Evolutionary conservation across 92 coral and sea anemone species (phyloP).

Genomic region (Parazoanthus atlanticus): DNA sequence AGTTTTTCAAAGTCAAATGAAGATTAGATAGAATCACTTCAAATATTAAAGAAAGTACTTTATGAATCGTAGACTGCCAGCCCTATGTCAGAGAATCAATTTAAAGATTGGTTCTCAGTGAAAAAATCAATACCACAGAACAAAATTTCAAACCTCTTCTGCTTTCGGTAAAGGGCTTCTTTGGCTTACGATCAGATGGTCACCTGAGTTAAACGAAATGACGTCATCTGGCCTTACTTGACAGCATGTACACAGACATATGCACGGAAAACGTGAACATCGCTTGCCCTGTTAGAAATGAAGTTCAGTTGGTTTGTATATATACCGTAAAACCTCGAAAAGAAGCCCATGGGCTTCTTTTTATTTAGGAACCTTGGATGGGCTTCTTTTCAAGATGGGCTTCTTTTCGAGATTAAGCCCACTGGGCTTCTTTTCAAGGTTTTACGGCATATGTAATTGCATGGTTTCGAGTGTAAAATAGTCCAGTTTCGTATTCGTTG

Average conservation of each 20-base stretch:
- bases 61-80: not conserved
- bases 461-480: not conserved
- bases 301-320: not conserved
- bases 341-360: too few relatives aligned
- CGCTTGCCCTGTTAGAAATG: slow-evolving; percentile 56
- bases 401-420: too few relatives aligned
- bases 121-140: too few relatives aligned
- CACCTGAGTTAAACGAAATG: slow-evolving; percentile 63
- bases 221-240: slow-evolving; percentile 51
- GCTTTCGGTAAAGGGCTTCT: slow-evolving; percentile 58
- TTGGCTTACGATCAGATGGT: slow-evolving; percentile 70
- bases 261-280: slow-evolving; percentile 73
- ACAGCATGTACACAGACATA: slow-evolving; percentile 67
- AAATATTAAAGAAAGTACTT: not conserved
- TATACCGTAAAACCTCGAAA: too few relatives aligned
- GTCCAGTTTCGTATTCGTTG: too few relatives aligned
- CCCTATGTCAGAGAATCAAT: not conserved
- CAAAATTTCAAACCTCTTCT: slow-evolving; percentile 59
- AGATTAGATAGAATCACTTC: too few relatives aligned
- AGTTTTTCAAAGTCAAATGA: too few relatives aligned
- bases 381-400: too few relatives aligned
- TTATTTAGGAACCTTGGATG: too few relatives aligned
- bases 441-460: not conserved
- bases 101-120: not conserved
- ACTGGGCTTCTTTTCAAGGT: too few relatives aligned